Evolutionary conservation across 2,113 vertebrate species (phyloP).

Genomic region (Grus americana): DNA sequence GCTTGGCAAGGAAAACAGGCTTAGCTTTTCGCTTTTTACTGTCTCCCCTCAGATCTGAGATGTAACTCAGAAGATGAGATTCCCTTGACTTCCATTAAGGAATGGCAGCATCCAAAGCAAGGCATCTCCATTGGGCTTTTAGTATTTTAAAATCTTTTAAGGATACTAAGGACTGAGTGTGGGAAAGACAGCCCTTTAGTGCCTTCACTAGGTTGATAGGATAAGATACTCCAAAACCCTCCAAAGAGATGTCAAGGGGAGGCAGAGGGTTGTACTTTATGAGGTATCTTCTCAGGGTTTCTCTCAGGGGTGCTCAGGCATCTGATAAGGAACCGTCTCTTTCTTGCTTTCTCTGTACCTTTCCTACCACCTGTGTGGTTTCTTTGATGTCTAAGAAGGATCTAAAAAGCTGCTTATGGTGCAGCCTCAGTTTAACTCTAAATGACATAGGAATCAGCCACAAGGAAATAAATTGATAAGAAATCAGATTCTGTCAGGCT

Average conservation of each 20-base stretch:
- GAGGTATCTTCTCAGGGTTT: not conserved
- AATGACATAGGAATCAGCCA: not conserved
- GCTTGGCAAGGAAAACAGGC: not conserved
- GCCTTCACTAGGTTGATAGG: not conserved
- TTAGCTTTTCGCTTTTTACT: not conserved
- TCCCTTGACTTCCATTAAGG: not conserved
- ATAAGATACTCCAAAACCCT: not conserved
- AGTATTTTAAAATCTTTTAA: not conserved
- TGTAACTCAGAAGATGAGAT: not conserved
- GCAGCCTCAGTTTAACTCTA: not conserved
- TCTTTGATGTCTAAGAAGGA: constrained; percentile 2
- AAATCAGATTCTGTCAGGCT: not conserved
- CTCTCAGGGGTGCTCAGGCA: not conserved
- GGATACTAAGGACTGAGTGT: not conserved
- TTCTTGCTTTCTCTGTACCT: not conserved
- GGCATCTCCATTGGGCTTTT: not conserved
- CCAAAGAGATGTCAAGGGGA: not conserved
- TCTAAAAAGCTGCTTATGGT: not conserved
- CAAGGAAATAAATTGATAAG: not conserved
- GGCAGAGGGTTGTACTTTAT: not conserved
- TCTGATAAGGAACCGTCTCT: not conserved
- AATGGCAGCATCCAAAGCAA: not conserved
- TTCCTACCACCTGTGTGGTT: not conserved
- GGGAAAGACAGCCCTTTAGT: not conserved
- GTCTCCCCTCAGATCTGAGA: not conserved